Percentiles rank a stretch among this genome's conserved stretches.
These are phyloP conservation scores for Aricia artaxerxes DNA, from an alignment of 2,888 invertebrate species.

Conservation along the genomic window DNA sequence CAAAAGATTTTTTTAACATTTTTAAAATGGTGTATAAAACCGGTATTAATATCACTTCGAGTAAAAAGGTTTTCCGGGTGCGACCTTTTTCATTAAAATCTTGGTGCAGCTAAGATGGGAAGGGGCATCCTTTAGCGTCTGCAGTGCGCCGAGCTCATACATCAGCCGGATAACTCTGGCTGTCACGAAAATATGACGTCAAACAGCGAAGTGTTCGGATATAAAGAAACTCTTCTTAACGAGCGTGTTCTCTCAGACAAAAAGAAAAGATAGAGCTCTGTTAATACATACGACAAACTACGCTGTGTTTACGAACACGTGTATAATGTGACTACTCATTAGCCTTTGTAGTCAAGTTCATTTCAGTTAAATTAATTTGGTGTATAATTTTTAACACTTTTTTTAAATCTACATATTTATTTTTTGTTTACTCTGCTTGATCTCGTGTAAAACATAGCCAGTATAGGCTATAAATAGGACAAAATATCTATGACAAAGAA, in stretches of 20 bases:
- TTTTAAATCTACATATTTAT: too few species aligned
- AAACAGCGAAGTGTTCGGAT: background rate
- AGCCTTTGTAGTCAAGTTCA: background rate
- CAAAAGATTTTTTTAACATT: background rate
- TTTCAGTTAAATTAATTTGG: too few species aligned
- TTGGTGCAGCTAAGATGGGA: background rate
- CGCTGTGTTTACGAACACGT: background rate
- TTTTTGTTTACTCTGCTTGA: too few species aligned
- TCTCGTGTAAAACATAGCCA: too few species aligned
- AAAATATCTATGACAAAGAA: background rate
- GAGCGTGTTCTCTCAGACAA: background rate
- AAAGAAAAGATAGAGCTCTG: background rate
- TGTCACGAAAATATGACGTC: constrained; percentile 8
- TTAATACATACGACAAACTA: background rate
- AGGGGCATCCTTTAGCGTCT: background rate
- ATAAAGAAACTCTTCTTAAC: background rate
- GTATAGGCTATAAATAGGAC: background rate
- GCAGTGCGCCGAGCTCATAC: constrained; percentile 5
- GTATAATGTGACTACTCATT: background rate
- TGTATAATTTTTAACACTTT: too few species aligned
- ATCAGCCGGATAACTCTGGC: background rate
- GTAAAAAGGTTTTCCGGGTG: background rate
- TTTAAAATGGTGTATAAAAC: background rate
- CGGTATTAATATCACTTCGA: background rate
- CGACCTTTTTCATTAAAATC: constrained; percentile 6